These are phyloP conservation scores for Gallirallus australis DNA, from an alignment of 2,797 vertebrate genomes.

Conservation along the genomic window DNA sequence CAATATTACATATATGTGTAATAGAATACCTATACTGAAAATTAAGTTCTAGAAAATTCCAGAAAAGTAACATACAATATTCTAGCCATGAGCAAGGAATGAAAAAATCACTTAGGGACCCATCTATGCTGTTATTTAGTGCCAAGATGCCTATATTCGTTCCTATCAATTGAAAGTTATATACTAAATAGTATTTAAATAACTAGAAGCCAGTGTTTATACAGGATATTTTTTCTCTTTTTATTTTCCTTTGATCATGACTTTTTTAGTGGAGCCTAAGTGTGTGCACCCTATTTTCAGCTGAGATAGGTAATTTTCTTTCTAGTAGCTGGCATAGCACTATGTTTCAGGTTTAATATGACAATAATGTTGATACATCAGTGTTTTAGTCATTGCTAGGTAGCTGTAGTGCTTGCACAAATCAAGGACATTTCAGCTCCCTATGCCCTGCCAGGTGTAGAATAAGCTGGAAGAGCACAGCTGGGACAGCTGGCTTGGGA, in stretches of 20 bases:
- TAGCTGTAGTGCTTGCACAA: too few relatives aligned
- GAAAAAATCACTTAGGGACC: background rate
- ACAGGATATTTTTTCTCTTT: background rate
- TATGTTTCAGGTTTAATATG: too few relatives aligned
- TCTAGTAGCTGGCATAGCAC: too few relatives aligned
- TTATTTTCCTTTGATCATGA: background rate
- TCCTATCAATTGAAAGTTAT: background rate
- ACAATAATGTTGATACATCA: too few relatives aligned
- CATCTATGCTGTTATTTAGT: background rate
- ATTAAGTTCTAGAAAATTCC: constrained; percentile 6
- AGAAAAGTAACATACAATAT: background rate
- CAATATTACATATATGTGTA: background rate
- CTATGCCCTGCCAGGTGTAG: too few relatives aligned
- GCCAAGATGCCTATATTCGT: background rate
- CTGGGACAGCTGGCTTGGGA: too few relatives aligned
- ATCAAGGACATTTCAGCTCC: too few relatives aligned
- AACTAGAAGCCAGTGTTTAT: background rate
- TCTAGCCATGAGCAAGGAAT: background rate
- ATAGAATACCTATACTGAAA: background rate
- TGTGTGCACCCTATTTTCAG: too few relatives aligned
- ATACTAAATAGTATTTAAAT: background rate
- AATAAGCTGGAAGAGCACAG: too few relatives aligned
- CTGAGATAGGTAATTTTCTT: too few relatives aligned
- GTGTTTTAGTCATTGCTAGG: too few relatives aligned
- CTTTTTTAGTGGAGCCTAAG: background rate